These are phyloP conservation scores for Haplochromis vanheusdeni DNA, from an alignment of 2,113 vertebrate genomes.

Conservation along the genomic window DNA sequence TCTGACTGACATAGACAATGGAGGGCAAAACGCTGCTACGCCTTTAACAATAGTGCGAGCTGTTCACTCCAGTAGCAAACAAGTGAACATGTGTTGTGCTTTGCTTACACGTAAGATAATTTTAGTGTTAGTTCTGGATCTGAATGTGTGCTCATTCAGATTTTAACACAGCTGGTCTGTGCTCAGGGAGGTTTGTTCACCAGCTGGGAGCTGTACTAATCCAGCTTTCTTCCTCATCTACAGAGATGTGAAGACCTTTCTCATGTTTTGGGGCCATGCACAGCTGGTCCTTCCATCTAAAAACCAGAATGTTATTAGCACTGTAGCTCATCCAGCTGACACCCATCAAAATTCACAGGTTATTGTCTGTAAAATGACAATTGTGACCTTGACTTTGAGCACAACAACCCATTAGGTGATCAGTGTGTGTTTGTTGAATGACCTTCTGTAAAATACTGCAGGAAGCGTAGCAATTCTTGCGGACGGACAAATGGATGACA, in stretches of 20 bases:
- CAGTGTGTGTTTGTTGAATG: not conserved
- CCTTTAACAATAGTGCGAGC: not conserved
- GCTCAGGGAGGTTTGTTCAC: not conserved
- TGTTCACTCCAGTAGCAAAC: rapidly evolving
- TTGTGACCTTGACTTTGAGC: not conserved
- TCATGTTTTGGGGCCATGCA: rapidly evolving
- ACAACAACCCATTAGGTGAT: not conserved
- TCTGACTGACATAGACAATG: rapidly evolving
- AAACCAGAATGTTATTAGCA: rapidly evolving
- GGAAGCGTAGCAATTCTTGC: rapidly evolving
- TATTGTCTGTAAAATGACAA: not conserved
- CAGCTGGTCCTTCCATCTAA: rapidly evolving
- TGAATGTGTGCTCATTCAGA: not conserved
- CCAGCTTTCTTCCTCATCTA: not conserved
- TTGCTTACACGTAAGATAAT: not conserved
- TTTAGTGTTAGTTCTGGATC: not conserved
- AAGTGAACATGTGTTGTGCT: not conserved
- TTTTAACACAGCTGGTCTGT: not conserved
- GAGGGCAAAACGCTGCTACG: rapidly evolving
- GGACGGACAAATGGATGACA: not conserved
- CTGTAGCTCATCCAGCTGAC: not conserved
- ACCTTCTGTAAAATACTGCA: not conserved
- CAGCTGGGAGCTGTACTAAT: not conserved
- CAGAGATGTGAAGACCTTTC: rapidly evolving
- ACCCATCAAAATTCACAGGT: not conserved